Evolutionary conservation across 2,888 invertebrate species (phyloP), one percentile per base, ranked within the genome.

Genomic region (Desoria tigrina): DNA sequence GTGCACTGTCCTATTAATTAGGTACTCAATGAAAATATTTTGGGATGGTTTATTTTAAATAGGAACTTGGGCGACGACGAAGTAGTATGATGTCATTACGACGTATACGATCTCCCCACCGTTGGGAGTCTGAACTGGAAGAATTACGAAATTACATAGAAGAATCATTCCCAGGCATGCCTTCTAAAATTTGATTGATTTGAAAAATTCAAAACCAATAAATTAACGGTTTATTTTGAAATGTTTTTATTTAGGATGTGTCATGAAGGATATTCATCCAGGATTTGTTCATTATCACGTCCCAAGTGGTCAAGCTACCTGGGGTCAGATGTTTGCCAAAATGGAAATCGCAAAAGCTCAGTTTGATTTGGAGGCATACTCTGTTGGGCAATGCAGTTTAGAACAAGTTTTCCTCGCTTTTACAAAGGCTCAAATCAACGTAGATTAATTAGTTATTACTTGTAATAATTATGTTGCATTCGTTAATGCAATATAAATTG

Each of bases 351-450:
- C 85, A 58, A 87, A 86, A 63, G 77, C 78, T 2, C 78, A 80
- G 6, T 80, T 86, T 16, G 82, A 84, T 61, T 83, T 90, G 11
- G 88, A 89, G 77, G 90, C 90, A 79, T 92, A 92, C 79, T 87
- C 86, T 53, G 86, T 92, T 56, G 87, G 88, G 61, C 90, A 91
- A 80, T 90, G 90, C 0, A 88, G 89, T 0, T 81, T 92, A 32
- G 92, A 92, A 79, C 90, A 91, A 81, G 87, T 91, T 18, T 71
- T 70, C 39, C 59, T 67, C 3, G 1, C 61, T 56, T 70, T 70
- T 42, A 70, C 69, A 1, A 70, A 70, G 42, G 69, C 65, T 16
- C 69, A 70, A 62, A 65, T 66, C 6, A 67, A 66, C 32, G 63
- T 63, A 6, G 69, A 69, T 24, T 63, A 60, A 16, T 4, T 11